These are phyloP conservation scores for Macroteleia sp. DNA, from an alignment of 2,888 invertebrate species.

Conservation along the genomic window DNA sequence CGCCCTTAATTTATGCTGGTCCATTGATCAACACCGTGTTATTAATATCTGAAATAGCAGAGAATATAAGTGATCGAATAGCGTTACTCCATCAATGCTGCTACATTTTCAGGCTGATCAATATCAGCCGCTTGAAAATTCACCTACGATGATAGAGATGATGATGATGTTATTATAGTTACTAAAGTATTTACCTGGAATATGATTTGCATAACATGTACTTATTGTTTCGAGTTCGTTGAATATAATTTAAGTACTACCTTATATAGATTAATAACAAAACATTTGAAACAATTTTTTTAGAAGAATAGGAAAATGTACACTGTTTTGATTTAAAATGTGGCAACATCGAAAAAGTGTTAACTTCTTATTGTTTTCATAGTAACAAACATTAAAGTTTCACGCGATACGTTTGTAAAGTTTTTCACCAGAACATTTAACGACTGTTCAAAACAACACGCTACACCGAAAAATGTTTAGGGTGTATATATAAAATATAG, in stretches of 20 bases:
- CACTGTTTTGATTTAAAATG: too few species aligned
- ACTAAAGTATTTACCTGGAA: conserved; percentile 26
- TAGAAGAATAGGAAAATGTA: too few species aligned
- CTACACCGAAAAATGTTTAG: too few species aligned
- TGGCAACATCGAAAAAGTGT: too few species aligned
- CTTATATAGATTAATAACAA: too few species aligned
- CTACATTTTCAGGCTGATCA: conserved; percentile 48
- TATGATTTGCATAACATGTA: conserved; percentile 23
- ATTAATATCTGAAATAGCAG: conserved; percentile 48
- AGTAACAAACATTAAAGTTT: too few species aligned
- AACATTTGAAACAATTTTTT: too few species aligned
- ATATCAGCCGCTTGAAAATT: conserved; percentile 39
- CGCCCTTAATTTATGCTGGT: conserved; percentile 45
- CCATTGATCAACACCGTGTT: conserved; percentile 54
- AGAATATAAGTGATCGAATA: conserved; percentile 56
- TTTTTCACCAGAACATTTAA: too few species aligned
- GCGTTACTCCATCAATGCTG: conserved; percentile 42
- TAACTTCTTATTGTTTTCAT: too few species aligned
- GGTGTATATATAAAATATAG: too few species aligned
- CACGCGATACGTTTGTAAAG: too few species aligned
- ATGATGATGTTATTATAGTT: conserved; percentile 16
- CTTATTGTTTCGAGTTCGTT: conserved; percentile 22
- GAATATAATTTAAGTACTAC: neutral
- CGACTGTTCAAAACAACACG: too few species aligned
- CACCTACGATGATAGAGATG: conserved; percentile 9